Evolutionary conservation across 2,888 invertebrate genomes (phyloP).

Genomic region (Siphonodentalium dalli): DNA sequence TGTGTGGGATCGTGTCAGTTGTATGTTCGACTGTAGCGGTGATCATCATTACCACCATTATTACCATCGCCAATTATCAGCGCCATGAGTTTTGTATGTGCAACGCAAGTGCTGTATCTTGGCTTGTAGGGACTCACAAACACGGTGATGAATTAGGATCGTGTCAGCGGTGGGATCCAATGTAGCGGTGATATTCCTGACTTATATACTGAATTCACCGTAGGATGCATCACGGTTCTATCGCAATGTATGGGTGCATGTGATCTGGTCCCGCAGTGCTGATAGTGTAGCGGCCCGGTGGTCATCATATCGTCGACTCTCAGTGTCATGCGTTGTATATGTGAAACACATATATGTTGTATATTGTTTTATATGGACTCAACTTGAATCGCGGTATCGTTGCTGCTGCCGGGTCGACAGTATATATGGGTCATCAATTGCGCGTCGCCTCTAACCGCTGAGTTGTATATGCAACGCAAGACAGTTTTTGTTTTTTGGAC

Average conservation of each 20-base stretch:
- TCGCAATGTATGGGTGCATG: too few species aligned
- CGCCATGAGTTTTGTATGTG: conserved; percentile 82
- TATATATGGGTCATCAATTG: too few species aligned
- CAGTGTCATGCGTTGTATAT: conserved; percentile 83
- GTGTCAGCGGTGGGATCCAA: conserved; percentile 81
- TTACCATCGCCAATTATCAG: too few species aligned
- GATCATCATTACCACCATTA: conserved; percentile 84
- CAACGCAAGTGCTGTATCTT: conserved; percentile 87
- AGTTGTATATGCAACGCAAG: too few species aligned
- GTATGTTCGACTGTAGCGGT: conserved; percentile 88
- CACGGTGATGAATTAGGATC: conserved; percentile 70
- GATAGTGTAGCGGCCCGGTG: too few species aligned
- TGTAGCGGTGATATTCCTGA: conserved; percentile 87
- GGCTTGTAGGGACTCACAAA: conserved; percentile 72
- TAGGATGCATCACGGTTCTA: too few species aligned
- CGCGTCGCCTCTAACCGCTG: too few species aligned
- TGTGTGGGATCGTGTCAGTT: conserved; percentile 72
- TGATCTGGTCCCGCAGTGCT: too few species aligned
- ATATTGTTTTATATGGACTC: conserved; percentile 78
- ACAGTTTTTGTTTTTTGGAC: too few species aligned
- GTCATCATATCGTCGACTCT: conserved; percentile 83
- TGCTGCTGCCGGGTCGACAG: too few species aligned
- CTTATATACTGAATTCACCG: too few species aligned
- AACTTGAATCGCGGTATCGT: too few species aligned
- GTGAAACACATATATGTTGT: conserved; percentile 88